Percentiles rank a stretch among this genome's conserved stretches.
phyloP scores from a whole-genome alignment of 2,113 vertebrate genomes.

The Boleophthalmus pectinirostris region DNA sequence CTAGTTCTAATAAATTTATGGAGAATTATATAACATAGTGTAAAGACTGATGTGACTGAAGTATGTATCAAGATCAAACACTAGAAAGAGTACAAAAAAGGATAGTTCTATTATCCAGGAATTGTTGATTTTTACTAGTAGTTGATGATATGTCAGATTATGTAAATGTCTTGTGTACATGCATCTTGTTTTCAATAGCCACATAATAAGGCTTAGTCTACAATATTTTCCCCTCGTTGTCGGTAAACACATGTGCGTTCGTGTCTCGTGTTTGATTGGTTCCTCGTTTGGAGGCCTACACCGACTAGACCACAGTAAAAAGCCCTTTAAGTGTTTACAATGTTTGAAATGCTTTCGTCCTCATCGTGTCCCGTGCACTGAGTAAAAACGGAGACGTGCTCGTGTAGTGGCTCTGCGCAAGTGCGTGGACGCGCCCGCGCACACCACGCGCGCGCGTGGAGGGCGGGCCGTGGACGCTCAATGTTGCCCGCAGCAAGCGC shows the following conservation, averaged over 20 bases:
- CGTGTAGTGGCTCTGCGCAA: constrained; percentile 7
- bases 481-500: constrained; percentile 52
- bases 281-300: background rate
- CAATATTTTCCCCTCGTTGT: background rate
- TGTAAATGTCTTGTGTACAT: background rate
- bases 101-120: too few relatives aligned
- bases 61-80: background rate
- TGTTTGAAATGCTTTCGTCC: background rate
- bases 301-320: background rate
- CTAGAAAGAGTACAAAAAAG: background rate
- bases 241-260: background rate
- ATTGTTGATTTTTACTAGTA: background rate
- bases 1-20: background rate
- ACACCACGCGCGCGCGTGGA: constrained; percentile 57
- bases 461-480: constrained; percentile 58
- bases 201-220: too few relatives aligned
- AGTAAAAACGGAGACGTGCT: background rate
- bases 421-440: constrained; percentile 14
- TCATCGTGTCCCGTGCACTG: background rate
- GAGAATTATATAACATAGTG: too few relatives aligned
- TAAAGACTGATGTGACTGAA: background rate
- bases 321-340: background rate
- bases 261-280: background rate
- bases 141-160: too few relatives aligned
- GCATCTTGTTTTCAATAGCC: background rate